A percentile compares a stretch with the other conserved stretches of the same genome.
phyloP scores from a whole-genome alignment of 2,113 vertebrate genomes.

The Amphiprion percula region DNA sequence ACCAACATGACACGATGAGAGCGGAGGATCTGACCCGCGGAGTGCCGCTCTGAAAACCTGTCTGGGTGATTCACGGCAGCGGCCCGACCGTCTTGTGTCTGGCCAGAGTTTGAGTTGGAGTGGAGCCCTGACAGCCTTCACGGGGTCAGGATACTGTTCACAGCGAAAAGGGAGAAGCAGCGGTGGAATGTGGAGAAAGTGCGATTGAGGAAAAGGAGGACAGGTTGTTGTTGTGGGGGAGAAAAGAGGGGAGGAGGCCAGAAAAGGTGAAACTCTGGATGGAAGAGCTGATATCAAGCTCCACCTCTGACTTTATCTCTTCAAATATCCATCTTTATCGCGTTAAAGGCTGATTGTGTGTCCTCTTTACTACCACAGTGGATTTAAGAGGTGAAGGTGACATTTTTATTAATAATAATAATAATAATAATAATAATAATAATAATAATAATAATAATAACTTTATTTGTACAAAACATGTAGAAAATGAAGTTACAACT shows the following conservation, averaged over 20 bases:
- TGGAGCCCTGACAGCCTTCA: conserved; percentile 58
- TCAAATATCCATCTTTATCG: neutral
- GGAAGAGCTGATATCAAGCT: neutral
- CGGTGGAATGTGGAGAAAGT: conserved; percentile 53
- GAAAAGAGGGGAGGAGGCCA: conserved; percentile 1
- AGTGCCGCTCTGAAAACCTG: conserved; percentile 53
- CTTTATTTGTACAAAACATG: too few relatives aligned
- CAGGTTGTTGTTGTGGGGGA: conserved; percentile 31
- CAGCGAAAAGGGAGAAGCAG: conserved; percentile 23
- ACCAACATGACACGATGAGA: conserved; percentile 39
- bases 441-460: too few relatives aligned
- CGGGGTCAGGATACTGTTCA: conserved; percentile 48
- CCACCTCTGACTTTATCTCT: neutral
- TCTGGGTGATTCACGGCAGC: conserved; percentile 34
- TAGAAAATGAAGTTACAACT: too few relatives aligned
- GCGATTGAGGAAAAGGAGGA: conserved; percentile 35
- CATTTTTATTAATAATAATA: neutral
- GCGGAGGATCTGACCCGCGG: conserved; percentile 45
- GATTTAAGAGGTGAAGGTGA: neutral
- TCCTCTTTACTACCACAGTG: neutral
- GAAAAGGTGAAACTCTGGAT: conserved; percentile 22
- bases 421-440: too few relatives aligned
- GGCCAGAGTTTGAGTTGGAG: conserved; percentile 71
- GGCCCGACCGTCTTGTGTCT: conserved; percentile 61
- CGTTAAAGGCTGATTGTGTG: neutral